Base-by-base conservation (phyloP, 2,888 invertebrate genomes). In the Vannuccia rotundouncinata region DNA sequence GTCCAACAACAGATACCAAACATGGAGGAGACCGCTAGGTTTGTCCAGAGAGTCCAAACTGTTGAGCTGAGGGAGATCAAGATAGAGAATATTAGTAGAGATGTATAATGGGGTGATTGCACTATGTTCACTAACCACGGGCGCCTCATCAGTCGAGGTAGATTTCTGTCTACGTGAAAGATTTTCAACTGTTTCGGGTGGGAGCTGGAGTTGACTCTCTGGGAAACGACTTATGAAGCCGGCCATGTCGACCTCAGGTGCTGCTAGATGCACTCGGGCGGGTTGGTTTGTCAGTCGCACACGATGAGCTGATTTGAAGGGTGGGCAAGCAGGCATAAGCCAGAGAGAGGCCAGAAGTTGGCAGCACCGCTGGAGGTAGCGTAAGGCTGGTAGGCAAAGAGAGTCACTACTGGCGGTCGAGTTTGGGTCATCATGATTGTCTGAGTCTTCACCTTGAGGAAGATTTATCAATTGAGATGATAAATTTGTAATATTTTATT, bases 321-420 rank as follows among this genome's bases (percentile, higher is more conserved):
- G 92, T 0, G 95, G 95, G 86, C 95, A 95, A 84, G 94, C 94
- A 0, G 95, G 95, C 95, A 95, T 95, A 85, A 92, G 92, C 88
- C 93, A 94, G 94, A 95, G 95, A 88, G 93, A 93, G 0, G 93
- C 92, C 79, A 96, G 89, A 83, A 95, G 94, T 82, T 92, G 92
- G 81, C 93, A 93, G 86, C 95, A 95, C 84, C 92, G 93, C 85
- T 94, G 92, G 31, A 96, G 89, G 85, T 94, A 93, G 84, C 93
- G 92, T 30, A 96, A 89, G 0, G 94, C 94, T 85, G 94, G 93
- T 85, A 87, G 83, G 83, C 85, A 85, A 29, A 87, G 83, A 78
- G 84, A 84, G 77, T 85, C 85, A 17, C 5, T 22, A 2, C 45
- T 45, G 17, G 10, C 45, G 45, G 45, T 45, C 5, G 45, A 45